Percentiles rank a stretch among this genome's conserved stretches.
These are phyloP conservation scores for Pristionchus japonicus DNA, from an alignment of 2,888 invertebrate species.

Conservation along the genomic window DNA sequence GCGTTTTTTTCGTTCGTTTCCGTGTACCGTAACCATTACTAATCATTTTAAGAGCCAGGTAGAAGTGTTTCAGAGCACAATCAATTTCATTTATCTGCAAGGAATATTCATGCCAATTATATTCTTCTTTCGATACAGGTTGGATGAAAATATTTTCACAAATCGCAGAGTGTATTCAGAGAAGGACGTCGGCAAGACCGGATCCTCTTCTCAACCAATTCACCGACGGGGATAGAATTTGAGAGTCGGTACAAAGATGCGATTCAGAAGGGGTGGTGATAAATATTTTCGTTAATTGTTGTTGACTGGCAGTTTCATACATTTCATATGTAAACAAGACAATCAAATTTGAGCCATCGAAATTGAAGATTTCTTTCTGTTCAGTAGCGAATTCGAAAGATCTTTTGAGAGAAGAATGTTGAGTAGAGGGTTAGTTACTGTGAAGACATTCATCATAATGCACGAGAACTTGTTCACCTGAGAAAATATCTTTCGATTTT, in stretches of 20 bases:
- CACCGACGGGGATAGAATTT: background rate
- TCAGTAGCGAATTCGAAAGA: background rate
- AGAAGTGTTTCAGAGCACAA: background rate
- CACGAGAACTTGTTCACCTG: background rate
- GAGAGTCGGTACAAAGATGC: background rate
- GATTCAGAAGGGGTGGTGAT: conserved; percentile 20
- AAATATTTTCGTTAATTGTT: background rate
- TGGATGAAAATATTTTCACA: too few relatives aligned
- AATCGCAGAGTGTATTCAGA: background rate
- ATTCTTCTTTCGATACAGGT: conserved; percentile 5
- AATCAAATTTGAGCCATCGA: background rate
- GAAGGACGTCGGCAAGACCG: background rate
- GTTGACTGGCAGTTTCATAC: too few relatives aligned
- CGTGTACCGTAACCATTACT: too few relatives aligned
- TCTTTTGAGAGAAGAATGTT: background rate
- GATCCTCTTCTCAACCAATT: background rate
- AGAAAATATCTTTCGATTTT: background rate
- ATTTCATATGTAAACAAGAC: background rate
- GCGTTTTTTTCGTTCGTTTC: too few relatives aligned
- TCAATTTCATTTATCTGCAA: conserved; percentile 6
- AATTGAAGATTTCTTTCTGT: background rate
- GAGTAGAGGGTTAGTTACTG: background rate
- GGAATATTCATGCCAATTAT: conserved; percentile 2
- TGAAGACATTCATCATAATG: background rate
- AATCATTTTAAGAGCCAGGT: background rate